phyloP scores from a whole-genome alignment of 2,797 vertebrate genomes.

The Anabas testudineus region DNA sequence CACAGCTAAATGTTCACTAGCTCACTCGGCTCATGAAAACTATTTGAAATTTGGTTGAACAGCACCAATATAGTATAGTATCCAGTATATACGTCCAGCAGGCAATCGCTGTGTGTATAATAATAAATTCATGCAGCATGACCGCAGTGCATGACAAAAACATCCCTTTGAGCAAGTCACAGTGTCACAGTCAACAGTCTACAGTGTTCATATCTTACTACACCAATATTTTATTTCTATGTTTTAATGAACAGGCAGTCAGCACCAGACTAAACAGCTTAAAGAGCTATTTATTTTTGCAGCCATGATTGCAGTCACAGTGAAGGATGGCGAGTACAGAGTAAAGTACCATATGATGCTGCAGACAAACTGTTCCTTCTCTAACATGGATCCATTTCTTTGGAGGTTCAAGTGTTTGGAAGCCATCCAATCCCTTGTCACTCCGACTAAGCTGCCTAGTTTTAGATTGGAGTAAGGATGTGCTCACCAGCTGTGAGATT shows the following conservation, averaged over 20 bases:
- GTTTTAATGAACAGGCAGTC: neutral
- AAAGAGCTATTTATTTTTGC: constrained; percentile 26
- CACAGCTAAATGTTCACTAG: too few relatives aligned
- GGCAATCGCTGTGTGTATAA: constrained; percentile 47
- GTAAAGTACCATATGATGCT: constrained; percentile 30
- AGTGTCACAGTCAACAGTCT: too few relatives aligned
- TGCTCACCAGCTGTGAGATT: constrained; percentile 92
- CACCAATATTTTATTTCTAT: constrained; percentile 1
- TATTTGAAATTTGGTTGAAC: neutral
- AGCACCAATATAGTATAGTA: neutral
- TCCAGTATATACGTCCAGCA: constrained; percentile 5
- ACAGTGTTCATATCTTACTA: neutral
- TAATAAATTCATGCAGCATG: constrained; percentile 47
- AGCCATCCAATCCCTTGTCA: constrained; percentile 87
- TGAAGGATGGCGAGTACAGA: constrained; percentile 1
- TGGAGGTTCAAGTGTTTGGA: constrained; percentile 85
- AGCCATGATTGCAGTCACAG: neutral
- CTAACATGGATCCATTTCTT: constrained; percentile 45
- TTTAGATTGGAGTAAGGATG: constrained; percentile 90
- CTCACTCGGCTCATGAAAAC: neutral
- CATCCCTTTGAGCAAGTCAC: constrained; percentile 2
- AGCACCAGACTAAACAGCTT: constrained; percentile 1
- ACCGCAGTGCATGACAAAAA: constrained; percentile 17
- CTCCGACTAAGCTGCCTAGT: constrained; percentile 86
- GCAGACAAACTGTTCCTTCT: constrained; percentile 19